Base-by-base conservation (phyloP, 2,797 vertebrate genomes). In the Pygocentrus nattereri region DNA sequence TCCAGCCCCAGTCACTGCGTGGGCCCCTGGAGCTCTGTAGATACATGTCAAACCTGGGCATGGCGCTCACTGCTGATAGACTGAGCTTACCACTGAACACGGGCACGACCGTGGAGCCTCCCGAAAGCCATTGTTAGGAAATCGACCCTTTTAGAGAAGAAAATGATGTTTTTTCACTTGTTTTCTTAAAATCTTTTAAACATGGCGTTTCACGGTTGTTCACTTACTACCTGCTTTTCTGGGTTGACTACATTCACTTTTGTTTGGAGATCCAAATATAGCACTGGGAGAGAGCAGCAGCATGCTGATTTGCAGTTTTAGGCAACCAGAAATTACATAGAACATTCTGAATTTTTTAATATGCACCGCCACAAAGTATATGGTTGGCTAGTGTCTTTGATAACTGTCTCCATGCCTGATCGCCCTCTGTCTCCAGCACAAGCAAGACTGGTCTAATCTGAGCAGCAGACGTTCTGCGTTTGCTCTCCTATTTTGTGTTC, bases 281-380 rank as follows among this genome's bases (percentile, higher is more conserved):
- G 92, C 90, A 89, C 81, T 62, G 87, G 82, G 87, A 89, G 85
- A 88, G 89, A 88, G 87, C 87, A 84, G 88, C 88, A 91, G 84
- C 84, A 81, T 90, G 92, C 90, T 93, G 91, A 93, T 94, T 92
- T 93, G 90, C 92, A 92, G 89, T 93, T 94, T 92, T 88, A 91
- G 87, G 87, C 86, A 85, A 89, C 92, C 93, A 92, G 88, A 94
- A 95, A 94, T 94, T 91, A 93, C 90, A 94, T 92, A 91, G 91
- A 92, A 86, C 92, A 87, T 89, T 91, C 88, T 75, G 89, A 90
- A 89, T 87, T 89, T 93, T 93, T 94, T 94, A 94, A 95, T 93
- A 94, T 74, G 85, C 92, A 87, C 52, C 81, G 88, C 93, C 94
- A 93, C 93, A 92, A 94, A 95, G 91, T 94, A 93, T 90, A 94